These are phyloP conservation scores for Onchidella celtica DNA, from an alignment of 2,888 invertebrate genomes.

Conservation along the genomic window DNA sequence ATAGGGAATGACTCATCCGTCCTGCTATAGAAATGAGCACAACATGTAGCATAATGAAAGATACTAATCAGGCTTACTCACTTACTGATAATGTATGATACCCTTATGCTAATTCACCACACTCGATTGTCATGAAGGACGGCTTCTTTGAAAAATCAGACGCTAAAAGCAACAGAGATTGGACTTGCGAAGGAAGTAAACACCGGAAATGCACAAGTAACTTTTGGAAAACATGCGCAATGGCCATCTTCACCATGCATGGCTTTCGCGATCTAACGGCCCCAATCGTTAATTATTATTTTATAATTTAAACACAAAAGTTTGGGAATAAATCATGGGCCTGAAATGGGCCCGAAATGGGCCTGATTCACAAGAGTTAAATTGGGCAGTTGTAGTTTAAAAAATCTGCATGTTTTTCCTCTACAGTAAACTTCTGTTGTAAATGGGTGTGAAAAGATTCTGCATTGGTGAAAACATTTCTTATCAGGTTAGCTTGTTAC, in stretches of 20 bases:
- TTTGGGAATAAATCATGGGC: too few relatives aligned
- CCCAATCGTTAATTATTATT: neutral
- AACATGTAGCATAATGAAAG: neutral
- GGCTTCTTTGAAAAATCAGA: neutral
- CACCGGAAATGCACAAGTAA: conserved; percentile 43
- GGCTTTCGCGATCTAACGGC: neutral
- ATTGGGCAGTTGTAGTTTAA: too few relatives aligned
- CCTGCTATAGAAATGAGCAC: neutral
- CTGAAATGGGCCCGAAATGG: too few relatives aligned
- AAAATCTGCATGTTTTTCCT: too few relatives aligned
- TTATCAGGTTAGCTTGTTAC: too few relatives aligned
- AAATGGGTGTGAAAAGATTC: too few relatives aligned
- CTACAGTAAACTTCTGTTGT: too few relatives aligned
- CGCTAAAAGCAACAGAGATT: neutral
- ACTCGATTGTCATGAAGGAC: neutral
- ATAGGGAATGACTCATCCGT: neutral
- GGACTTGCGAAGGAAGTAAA: conserved; percentile 28
- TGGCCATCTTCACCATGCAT: neutral
- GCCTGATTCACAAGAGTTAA: too few relatives aligned
- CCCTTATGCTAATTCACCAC: neutral
- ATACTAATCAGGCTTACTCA: neutral
- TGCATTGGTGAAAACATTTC: too few relatives aligned
- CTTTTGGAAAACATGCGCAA: conserved; percentile 19
- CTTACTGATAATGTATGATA: neutral
- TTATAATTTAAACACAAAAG: too few relatives aligned